Evolutionary conservation across 1,140 invertebrate species (phyloP), one percentile per base, ranked within the genome.

Genomic region (Cyclina sinensis): DNA sequence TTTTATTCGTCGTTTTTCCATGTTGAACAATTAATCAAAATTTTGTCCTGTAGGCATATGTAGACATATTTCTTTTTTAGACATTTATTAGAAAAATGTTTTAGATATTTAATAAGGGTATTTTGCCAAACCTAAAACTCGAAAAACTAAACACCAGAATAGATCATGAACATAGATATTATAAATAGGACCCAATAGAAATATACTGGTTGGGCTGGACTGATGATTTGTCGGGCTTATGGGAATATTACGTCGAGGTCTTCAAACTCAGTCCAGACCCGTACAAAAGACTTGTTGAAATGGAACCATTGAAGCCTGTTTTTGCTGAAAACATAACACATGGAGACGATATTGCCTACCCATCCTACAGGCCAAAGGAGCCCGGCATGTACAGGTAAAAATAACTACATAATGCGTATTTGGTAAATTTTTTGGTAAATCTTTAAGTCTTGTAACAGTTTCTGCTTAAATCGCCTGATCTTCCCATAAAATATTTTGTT

Each of bases 221-320:
- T 21, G 85, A 87, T 37, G 74, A 27, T 18, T 30, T 87, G 35
- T 65, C 74, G 7, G 85, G 85, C 43, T 32, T 87, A 24, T 74
- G 70, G 70, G 30, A 86, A 51, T 86, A 86, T 27, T 86, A 86
- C 37, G 32, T 86, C 18, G 84, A 86, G n/a, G 59, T 86, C 11
- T 86, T 86, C 30, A 86, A 86, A 62, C 84, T 86, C 9, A 46
- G n/a, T 18, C 73, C 73, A 2, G 70, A 86, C 24, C 43, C n/a
- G 7, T 73, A 86, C 24, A 27, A 62, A 7, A 54, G 68, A 43
- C 84, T 86, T 0, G 35, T 86, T 51, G 84, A 86, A 74, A 30
- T 43, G 16, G 27, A 48, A 30, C 84, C 84, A 1, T 39, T 86
- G 9, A 39, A 57, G 2, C 84, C 84, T 0, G 73, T 86, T 18